Base-by-base conservation (phyloP, 1,140 invertebrate genomes). In the Drosophila kanapiae region DNA sequence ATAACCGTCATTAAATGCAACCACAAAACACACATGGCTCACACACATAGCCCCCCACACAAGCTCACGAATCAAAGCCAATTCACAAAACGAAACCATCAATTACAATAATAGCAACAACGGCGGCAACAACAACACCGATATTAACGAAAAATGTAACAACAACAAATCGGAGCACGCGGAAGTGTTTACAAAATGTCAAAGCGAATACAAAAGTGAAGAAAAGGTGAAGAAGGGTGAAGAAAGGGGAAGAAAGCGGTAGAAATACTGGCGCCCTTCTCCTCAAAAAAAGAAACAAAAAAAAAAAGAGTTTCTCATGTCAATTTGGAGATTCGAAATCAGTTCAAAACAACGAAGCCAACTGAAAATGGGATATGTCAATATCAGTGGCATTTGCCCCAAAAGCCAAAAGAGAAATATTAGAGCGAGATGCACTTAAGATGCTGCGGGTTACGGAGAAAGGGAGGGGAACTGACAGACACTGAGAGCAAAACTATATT, bases 141-240 rank as follows among this genome's bases (percentile, higher is more conserved):
- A 47, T 38, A 63, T 63, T 51, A 63, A 64, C 33, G 11, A 31
- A 48, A 69, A 58, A 69, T 9, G 60, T 23, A 60, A 49, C 68
- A 86, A 71, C 49, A 65, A 56, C 53, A 56, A 38, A 69, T 56
- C 57, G 71, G 84, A 83, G 77, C 84, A 84, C 62, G 77, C 83
- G 83, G 83, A 87, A 87, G 77, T 88, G 72, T 78, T 88, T 88
- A 88, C 76, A 86, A 88, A 84, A 86, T 87, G 80, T 88, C 83
- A 87, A 86, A 86, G 64, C 49, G 48, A 65, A 53, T 45, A 40
- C 53, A 63, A 63, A 69, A 31, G 16, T 13, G 47, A 63, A 47
- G 64, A 78, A 67, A 18, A 38, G 16, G 54, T 48, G 53, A 65
- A 67, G 40, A 78, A 71, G 68, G 48, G 33, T 16, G 18, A 57